Evolutionary conservation across 2,113 vertebrate species (phyloP).

Genomic region (Polyodon spathula): DNA sequence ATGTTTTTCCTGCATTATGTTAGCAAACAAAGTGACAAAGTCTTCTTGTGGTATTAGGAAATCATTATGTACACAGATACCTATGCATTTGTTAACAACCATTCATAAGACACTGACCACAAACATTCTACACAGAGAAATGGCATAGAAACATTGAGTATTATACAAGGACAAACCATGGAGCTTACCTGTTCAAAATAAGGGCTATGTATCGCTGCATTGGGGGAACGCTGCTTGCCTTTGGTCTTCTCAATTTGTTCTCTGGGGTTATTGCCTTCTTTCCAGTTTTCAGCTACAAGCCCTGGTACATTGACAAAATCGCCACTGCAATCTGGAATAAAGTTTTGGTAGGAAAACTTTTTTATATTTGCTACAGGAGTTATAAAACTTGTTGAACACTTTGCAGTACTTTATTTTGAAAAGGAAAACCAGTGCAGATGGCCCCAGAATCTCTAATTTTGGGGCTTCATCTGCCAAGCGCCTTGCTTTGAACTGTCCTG

Average conservation of each 20-base stretch:
- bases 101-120: background rate
- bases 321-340: constrained; percentile 46
- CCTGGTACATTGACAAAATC: constrained; percentile 37
- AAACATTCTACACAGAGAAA: background rate
- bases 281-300: constrained; percentile 32
- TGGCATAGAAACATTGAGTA: background rate
- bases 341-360: constrained; percentile 36
- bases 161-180: background rate
- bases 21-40: no score
- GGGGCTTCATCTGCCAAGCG: no score
- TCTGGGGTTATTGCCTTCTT: constrained; percentile 41
- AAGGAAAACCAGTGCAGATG: background rate
- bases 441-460: no score
- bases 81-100: background rate
- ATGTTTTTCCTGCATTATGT: no score
- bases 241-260: constrained; percentile 30
- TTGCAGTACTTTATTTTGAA: background rate
- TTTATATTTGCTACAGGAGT: no score
- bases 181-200: constrained; percentile 4
- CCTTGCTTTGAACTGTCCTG: no score
- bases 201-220: constrained; percentile 1
- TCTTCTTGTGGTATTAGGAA: background rate
- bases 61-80: constrained; percentile 15
- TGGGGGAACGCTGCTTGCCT: constrained; percentile 28
- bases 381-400: background rate